Percentiles rank a stretch among this genome's conserved stretches.
Evolutionary conservation across 2,888 invertebrate genomes (phyloP).

Genomic region (Microdon myrmicae): DNA sequence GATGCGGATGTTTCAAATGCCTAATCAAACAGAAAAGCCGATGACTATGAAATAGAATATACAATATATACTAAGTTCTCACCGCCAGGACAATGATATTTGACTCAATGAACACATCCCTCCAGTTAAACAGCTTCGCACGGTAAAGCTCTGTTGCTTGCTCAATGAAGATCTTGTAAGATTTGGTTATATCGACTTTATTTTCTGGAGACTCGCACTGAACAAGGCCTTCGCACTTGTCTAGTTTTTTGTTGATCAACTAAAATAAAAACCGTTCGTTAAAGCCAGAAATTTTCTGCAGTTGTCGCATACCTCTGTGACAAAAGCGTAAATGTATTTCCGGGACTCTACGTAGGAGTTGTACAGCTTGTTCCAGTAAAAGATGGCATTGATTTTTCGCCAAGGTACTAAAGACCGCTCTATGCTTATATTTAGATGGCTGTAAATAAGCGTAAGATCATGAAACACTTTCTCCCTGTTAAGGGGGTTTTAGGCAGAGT

Average conservation of each 20-base stretch:
- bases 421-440: conserved; percentile 35
- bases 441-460: too few species aligned
- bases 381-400: conserved; percentile 24
- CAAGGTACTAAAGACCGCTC: conserved; percentile 31
- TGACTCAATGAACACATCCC: conserved; percentile 55
- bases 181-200: conserved; percentile 28
- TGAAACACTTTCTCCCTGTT: too few species aligned
- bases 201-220: conserved; percentile 8
- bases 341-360: conserved; percentile 39
- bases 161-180: conserved; percentile 51
- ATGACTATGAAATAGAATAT: background rate
- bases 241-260: conserved; percentile 34
- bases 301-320: conserved; percentile 25
- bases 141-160: conserved; percentile 53
- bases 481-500: too few species aligned
- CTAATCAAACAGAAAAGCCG: conserved; percentile 7
- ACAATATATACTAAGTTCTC: conserved; percentile 8
- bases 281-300: background rate
- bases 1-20: conserved; percentile 56
- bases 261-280: background rate
- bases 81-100: conserved; percentile 55
- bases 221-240: conserved; percentile 10
- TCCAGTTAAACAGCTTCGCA: conserved; percentile 45
- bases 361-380: conserved; percentile 28
- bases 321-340: conserved; percentile 23